A percentile compares a stretch with the other conserved stretches of the same genome.
Evolutionary conservation across 2,113 vertebrate genomes (phyloP).

Genomic region (Toxostoma redivivum): DNA sequence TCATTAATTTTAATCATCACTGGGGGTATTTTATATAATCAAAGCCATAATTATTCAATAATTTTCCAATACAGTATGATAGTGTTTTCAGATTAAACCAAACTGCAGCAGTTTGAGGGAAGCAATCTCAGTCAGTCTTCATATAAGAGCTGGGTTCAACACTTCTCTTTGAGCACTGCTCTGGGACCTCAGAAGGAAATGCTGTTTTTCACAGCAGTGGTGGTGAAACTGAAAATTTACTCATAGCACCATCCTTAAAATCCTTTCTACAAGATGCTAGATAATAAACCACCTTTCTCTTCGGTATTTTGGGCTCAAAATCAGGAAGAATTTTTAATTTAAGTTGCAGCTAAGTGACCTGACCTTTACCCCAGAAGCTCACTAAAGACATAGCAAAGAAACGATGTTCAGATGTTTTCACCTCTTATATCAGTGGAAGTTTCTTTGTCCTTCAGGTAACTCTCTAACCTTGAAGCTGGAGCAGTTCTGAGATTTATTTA

Average conservation of each 20-base stretch:
- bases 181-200: background rate
- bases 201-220: background rate
- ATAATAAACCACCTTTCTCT: background rate
- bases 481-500: conserved; percentile 26
- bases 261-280: background rate
- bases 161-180: background rate
- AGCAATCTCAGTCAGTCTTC: background rate
- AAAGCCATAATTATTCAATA: background rate
- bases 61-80: background rate
- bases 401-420: background rate
- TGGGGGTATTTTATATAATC: background rate
- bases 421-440: background rate
- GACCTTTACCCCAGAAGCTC: background rate
- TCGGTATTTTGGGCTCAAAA: background rate
- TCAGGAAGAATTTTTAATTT: background rate
- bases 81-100: background rate
- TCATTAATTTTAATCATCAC: background rate
- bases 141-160: background rate
- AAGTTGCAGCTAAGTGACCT: background rate
- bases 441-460: conserved; percentile 14
- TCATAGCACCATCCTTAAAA: rapidly evolving
- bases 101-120: background rate
- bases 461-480: background rate
- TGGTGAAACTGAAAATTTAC: background rate
- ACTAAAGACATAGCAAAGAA: background rate